Evolutionary conservation across 2,113 vertebrate species (phyloP).

Genomic region (Catharus minimus): DNA sequence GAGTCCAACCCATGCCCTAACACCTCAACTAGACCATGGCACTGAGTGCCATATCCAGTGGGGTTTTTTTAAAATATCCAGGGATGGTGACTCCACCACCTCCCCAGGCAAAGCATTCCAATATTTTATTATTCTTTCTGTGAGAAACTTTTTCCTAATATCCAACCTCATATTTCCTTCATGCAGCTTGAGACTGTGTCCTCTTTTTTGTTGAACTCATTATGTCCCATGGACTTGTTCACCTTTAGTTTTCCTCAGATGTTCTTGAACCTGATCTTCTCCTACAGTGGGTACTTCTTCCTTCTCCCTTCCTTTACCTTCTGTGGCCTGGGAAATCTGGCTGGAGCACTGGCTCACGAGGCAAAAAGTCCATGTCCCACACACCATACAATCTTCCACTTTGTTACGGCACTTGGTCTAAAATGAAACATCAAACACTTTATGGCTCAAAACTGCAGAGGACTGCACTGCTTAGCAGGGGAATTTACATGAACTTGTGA

Average conservation of each 20-base stretch:
- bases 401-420: not conserved
- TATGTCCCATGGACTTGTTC: not conserved
- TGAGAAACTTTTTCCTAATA: too few relatives aligned
- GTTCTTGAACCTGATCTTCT: not conserved
- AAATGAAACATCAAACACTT: not conserved
- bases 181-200: too few relatives aligned
- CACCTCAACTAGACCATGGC: too few relatives aligned
- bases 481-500: not conserved
- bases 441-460: not conserved
- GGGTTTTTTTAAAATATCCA: too few relatives aligned
- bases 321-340: not conserved
- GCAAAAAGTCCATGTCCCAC: not conserved
- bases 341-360: not conserved
- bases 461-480: not conserved
- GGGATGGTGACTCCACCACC: too few relatives aligned
- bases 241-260: not conserved
- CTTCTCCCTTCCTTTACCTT: not conserved
- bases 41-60: too few relatives aligned
- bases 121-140: too few relatives aligned
- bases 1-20: too few relatives aligned
- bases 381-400: not conserved
- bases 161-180: too few relatives aligned
- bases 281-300: not conserved
- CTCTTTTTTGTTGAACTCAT: not conserved
- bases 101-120: too few relatives aligned